phyloP scores from a whole-genome alignment of 2,888 invertebrate species.

The Arge pagana region DNA sequence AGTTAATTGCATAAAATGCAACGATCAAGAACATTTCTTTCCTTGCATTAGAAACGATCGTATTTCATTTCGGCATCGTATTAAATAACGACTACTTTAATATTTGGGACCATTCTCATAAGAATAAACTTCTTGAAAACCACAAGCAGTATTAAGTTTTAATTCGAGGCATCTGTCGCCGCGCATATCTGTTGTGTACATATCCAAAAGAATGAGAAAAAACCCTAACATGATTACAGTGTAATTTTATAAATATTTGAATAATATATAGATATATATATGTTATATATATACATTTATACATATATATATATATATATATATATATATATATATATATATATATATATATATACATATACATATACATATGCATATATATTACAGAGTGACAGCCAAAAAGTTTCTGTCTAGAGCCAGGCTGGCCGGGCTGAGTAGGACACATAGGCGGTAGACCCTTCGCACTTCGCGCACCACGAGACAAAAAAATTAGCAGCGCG shows the following conservation, averaged over 20 bases:
- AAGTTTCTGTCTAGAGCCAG: conserved; percentile 21
- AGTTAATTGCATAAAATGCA: conserved; percentile 28
- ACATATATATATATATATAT: too few relatives aligned
- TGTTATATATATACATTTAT: conserved; percentile 35
- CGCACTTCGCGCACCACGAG: too few relatives aligned
- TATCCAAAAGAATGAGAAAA: conserved; percentile 36
- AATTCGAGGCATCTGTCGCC: conserved; percentile 34
- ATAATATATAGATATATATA: conserved; percentile 20
- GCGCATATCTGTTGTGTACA: conserved; percentile 45
- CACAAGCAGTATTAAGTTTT: conserved; percentile 45
- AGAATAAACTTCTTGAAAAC: conserved; percentile 39
- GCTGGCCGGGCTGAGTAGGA: conserved; percentile 23
- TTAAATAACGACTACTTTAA: conserved; percentile 43
- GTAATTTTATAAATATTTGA: conserved; percentile 27
- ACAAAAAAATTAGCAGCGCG: too few relatives aligned
- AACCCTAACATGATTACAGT: conserved; percentile 27
- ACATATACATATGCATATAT: neutral
- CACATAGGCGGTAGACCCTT: conserved; percentile 11
- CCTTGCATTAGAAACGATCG: conserved; percentile 25
- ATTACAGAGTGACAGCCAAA: conserved; percentile 21
- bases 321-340: neutral
- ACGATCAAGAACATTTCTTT: conserved; percentile 29
- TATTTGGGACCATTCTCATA: conserved; percentile 54
- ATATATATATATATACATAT: neutral
- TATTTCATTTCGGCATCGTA: conserved; percentile 22